Conservation (phyloP, 2,888 invertebrate species). For the Neoscelio sp. region DNA sequence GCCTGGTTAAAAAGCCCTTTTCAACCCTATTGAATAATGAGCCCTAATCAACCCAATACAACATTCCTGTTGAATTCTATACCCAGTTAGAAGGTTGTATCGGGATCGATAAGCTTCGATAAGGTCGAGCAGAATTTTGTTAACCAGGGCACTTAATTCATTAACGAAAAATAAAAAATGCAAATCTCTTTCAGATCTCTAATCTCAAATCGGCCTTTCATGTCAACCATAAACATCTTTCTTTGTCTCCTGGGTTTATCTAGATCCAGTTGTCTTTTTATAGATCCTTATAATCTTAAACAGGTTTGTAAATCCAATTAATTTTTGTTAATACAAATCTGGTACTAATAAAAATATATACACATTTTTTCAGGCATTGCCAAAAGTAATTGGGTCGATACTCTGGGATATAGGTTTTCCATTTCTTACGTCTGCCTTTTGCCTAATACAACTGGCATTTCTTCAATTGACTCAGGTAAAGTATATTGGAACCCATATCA, state of each 20-base stretch:
- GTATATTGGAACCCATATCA: no score
- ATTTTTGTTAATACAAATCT: slow-evolving; percentile 1
- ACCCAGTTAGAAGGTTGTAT: no score
- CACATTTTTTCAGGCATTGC: slow-evolving; percentile 81
- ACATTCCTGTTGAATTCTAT: no score
- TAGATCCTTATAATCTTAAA: slow-evolving; percentile 85
- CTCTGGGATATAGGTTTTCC: slow-evolving; percentile 86
- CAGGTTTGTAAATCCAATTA: slow-evolving; percentile 78
- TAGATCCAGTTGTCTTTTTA: slow-evolving; percentile 84
- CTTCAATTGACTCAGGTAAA: slow-evolving; percentile 84
- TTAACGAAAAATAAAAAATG: no score
- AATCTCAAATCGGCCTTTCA: slow-evolving; percentile 84
- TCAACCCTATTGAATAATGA: no score
- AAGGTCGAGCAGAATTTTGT: no score
- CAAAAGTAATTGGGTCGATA: slow-evolving; percentile 84
- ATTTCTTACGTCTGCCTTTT: slow-evolving; percentile 85
- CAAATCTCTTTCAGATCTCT: slow-evolving; percentile 82
- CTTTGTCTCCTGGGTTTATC: slow-evolving; percentile 84
- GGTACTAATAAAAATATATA: not conserved
- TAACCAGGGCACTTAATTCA: no score
- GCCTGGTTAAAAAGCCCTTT: no score
- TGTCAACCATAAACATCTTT: slow-evolving; percentile 85
- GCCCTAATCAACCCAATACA: no score
- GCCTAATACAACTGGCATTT: slow-evolving; percentile 85
- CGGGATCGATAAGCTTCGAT: no score